A percentile compares a stretch with the other conserved stretches of the same genome.
phyloP scores from a whole-genome alignment of 2,888 invertebrate species.

The Acrobasis suavella region DNA sequence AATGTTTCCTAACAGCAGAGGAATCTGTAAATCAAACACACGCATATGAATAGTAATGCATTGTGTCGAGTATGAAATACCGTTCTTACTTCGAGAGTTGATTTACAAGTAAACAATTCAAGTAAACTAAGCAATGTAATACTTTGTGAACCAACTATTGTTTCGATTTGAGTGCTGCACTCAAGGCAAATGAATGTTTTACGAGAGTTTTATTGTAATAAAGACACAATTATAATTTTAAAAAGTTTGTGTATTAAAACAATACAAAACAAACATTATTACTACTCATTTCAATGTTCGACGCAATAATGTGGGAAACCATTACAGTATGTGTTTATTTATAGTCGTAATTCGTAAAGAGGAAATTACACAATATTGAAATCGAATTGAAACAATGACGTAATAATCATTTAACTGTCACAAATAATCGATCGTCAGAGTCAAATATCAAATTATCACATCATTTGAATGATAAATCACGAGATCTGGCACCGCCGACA shows the following conservation, averaged over 20 bases:
- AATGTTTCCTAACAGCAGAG: slow-evolving; percentile 35
- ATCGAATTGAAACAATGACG: slow-evolving; percentile 24
- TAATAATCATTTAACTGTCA: slow-evolving; percentile 30
- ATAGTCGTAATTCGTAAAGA: background rate
- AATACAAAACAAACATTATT: background rate
- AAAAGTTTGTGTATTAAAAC: background rate
- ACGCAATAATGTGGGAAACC: slow-evolving; percentile 8
- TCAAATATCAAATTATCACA: slow-evolving; percentile 53
- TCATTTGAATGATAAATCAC: slow-evolving; percentile 51
- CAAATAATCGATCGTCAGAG: slow-evolving; percentile 48
- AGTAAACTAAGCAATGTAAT: slow-evolving; percentile 25
- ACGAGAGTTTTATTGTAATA: slow-evolving; percentile 15
- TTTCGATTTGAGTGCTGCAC: slow-evolving; percentile 18
- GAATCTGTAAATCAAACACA: slow-evolving; percentile 65
- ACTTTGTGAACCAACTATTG: slow-evolving; percentile 27
- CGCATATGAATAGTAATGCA: slow-evolving; percentile 38
- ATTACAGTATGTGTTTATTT: background rate
- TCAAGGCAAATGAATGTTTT: slow-evolving; percentile 1
- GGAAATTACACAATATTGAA: slow-evolving; percentile 28
- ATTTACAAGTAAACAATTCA: slow-evolving; percentile 42
- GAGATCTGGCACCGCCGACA: slow-evolving; percentile 42
- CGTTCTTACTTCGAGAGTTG: slow-evolving; percentile 39
- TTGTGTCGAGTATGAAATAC: slow-evolving; percentile 42
- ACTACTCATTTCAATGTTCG: slow-evolving; percentile 7
- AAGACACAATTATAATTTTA: slow-evolving; percentile 10